Conservation (phyloP, 2,113 vertebrate genomes). For the Hyaena hyaena region DNA sequence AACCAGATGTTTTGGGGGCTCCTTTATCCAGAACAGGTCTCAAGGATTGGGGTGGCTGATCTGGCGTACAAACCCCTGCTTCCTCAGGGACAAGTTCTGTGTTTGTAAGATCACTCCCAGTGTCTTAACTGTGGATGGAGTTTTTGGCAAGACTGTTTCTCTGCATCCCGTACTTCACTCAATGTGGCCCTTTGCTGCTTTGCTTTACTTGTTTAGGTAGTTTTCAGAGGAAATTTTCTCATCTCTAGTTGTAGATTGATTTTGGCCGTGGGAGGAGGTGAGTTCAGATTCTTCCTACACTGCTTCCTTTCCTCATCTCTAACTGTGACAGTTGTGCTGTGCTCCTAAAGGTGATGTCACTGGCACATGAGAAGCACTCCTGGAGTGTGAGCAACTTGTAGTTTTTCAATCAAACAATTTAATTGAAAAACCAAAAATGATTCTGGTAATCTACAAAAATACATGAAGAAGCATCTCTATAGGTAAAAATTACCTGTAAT, state of each 20-base stretch:
- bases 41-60: background rate
- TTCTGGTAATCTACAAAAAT: background rate
- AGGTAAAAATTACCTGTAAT: background rate
- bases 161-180: background rate
- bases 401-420: constrained; percentile 42
- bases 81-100: background rate
- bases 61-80: background rate
- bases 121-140: background rate
- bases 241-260: background rate
- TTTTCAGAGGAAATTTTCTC: background rate
- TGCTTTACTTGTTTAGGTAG: background rate
- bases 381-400: background rate
- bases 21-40: background rate
- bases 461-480: background rate
- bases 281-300: background rate
- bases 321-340: background rate
- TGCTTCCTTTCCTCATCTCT: background rate
- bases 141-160: background rate
- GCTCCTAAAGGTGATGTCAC: background rate
- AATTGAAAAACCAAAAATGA: constrained; percentile 48
- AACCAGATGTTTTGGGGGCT: background rate
- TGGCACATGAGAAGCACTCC: background rate
- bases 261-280: background rate
- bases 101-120: background rate
- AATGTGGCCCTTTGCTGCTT: background rate